phyloP scores from a whole-genome alignment of 2,888 invertebrate genomes.

The Plutella xylostella region DNA sequence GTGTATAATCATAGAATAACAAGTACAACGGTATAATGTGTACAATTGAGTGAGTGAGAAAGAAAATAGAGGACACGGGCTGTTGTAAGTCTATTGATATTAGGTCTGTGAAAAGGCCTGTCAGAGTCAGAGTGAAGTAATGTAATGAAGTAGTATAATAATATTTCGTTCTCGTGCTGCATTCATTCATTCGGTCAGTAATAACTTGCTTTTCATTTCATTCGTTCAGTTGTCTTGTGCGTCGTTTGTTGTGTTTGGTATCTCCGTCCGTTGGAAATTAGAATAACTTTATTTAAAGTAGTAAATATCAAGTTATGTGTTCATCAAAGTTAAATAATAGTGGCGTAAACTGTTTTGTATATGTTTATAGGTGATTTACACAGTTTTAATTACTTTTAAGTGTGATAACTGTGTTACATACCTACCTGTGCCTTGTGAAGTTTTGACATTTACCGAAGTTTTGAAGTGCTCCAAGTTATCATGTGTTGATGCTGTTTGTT shows the following conservation, averaged over 20 bases:
- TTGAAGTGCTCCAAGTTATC: neutral
- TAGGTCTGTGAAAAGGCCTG: too few species aligned
- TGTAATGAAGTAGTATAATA: too few species aligned
- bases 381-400: constrained; percentile 10
- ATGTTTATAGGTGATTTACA: neutral
- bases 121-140: too few species aligned
- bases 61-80: too few species aligned
- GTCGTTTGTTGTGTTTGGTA: constrained; percentile 5
- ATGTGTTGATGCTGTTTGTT: neutral
- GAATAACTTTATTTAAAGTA: neutral
- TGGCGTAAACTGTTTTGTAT: neutral
- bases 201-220: constrained; percentile 1
- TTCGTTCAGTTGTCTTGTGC: constrained; percentile 2
- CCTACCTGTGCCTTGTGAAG: constrained; percentile 33
- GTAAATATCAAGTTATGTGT: neutral
- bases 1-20: too few species aligned
- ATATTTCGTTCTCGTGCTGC: too few species aligned
- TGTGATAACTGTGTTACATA: constrained; percentile 27
- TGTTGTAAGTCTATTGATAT: too few species aligned
- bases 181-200: constrained; percentile 7
- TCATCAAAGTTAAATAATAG: neutral
- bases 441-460: constrained; percentile 5
- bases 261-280: constrained; percentile 8
- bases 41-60: too few species aligned
- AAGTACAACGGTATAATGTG: too few species aligned